Base-by-base conservation (phyloP, 37 sponge, comb jelly and placozoan genomes). In the Beroe ovata region DNA sequence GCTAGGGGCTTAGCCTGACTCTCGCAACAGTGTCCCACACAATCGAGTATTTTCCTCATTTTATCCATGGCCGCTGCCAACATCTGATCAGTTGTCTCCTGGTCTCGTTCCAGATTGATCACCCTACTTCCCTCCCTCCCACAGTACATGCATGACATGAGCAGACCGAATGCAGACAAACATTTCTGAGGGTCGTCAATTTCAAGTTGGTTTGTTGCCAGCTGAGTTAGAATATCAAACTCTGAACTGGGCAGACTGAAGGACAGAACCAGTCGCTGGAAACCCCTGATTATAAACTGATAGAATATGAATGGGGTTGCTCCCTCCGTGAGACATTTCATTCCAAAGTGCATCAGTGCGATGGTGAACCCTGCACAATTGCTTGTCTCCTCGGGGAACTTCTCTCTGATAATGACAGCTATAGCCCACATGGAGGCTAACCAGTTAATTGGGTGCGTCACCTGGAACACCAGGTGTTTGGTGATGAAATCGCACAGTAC, bases 121-220 rank as follows among this genome's bases (percentile, higher is more conserved):
- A 77, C 84, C 42, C 84, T 39, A 35, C 84, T 77, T 11, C 84
- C 84, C 54, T 77, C 84, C 2, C 84, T 1, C 35, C 84, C 84
- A 77, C 84, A 77, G 38, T 77, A 77, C 84, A 77, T 77, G 21
- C 84, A 77, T 1, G 84, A 41, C 84, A 77, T 77, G 23, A 77
- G 84, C 22, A 77, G 84, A 22, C 84, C 84, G 40, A 77, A 77
- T 4, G 84, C 47, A 42, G 84, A 77, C 54, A 77, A 58, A 77
- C 84, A 77, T 58, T 77, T 77, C 84, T 77, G 84, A 1, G 84
- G 84, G 22, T 77, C 84, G 21, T 77, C 84, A 20, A 30, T 42
- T 23, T 42, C 84, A 20, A 77, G 54, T 35, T 77, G 84, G 47
- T 39, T 77, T 38, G 84, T 77, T 1, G 84, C 20, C 18, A 77